Conservation (phyloP, 2,797 vertebrate species). For the Distichodus sexfasciatus region DNA sequence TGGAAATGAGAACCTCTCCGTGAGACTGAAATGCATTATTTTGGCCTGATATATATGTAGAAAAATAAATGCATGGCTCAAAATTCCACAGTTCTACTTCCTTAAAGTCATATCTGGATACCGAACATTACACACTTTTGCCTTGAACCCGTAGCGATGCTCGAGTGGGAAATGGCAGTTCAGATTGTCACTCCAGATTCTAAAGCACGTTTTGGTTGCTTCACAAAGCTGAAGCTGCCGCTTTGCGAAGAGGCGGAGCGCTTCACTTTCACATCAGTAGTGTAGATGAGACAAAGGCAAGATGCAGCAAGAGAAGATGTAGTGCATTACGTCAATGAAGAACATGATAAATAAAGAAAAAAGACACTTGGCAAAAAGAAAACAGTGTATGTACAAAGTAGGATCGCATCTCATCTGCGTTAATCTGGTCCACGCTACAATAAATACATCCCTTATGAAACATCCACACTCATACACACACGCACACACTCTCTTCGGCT, state of each 20-base stretch:
- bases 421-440: conserved; percentile 29
- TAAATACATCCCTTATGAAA: conserved; percentile 40
- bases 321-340: conserved; percentile 67
- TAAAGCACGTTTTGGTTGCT: conserved; percentile 74
- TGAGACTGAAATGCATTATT: conserved; percentile 59
- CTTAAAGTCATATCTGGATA: conserved; percentile 49
- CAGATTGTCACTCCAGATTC: conserved; percentile 71
- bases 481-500: conserved; percentile 17
- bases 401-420: conserved; percentile 54
- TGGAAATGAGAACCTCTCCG: conserved; percentile 58
- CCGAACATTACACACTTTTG: conserved; percentile 55
- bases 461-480: not conserved
- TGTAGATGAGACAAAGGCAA: conserved; percentile 57
- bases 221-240: conserved; percentile 47
- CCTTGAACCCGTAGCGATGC: too few species aligned
- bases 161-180: conserved; percentile 51
- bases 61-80: conserved; percentile 51
- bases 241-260: conserved; percentile 43
- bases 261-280: conserved; percentile 48
- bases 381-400: conserved; percentile 76
- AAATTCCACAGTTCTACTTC: conserved; percentile 54
- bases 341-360: conserved; percentile 62
- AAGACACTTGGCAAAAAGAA: conserved; percentile 64
- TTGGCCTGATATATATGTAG: conserved; percentile 55
- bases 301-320: conserved; percentile 44